Evolutionary conservation across 2,797 vertebrate genomes (phyloP).

Genomic region (Siniperca undulata): DNA sequence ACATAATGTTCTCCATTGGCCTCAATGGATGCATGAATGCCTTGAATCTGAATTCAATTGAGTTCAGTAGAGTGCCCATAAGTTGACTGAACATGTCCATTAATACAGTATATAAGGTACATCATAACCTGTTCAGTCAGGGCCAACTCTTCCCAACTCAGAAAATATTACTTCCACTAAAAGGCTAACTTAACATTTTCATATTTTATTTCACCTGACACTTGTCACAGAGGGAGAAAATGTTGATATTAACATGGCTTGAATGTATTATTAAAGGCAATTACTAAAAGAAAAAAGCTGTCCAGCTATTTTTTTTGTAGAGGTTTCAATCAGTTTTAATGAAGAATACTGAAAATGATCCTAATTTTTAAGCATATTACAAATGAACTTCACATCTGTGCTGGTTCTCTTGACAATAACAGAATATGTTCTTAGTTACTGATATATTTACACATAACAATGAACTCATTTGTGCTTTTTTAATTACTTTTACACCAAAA

Average conservation of each 20-base stretch:
- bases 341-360: slow-evolving; percentile 14
- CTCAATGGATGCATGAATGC: slow-evolving; percentile 61
- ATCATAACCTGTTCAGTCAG: slow-evolving; percentile 48
- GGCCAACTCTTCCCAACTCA: slow-evolving; percentile 18
- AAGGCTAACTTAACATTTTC: slow-evolving; percentile 19
- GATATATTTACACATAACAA: slow-evolving; percentile 8
- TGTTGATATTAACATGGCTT: slow-evolving; percentile 27
- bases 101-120: slow-evolving; percentile 39
- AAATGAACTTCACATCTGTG: slow-evolving; percentile 5
- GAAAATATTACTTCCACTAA: slow-evolving; percentile 33
- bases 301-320: neutral
- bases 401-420: neutral
- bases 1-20: slow-evolving; percentile 72
- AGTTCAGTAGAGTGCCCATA: slow-evolving; percentile 51
- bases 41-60: slow-evolving; percentile 59
- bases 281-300: slow-evolving; percentile 24
- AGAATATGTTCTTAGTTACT: slow-evolving; percentile 15
- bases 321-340: slow-evolving; percentile 36
- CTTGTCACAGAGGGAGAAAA: slow-evolving; percentile 31
- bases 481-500: slow-evolving; percentile 5
- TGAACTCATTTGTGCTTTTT: neutral
- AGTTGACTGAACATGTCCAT: slow-evolving; percentile 59
- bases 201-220: slow-evolving; percentile 36
- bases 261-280: slow-evolving; percentile 46
- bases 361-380: slow-evolving; percentile 16